Percentiles rank a stretch among this genome's conserved stretches.
These are phyloP conservation scores for Coreius guichenoti DNA, from an alignment of 2,797 vertebrate genomes.

Conservation along the genomic window DNA sequence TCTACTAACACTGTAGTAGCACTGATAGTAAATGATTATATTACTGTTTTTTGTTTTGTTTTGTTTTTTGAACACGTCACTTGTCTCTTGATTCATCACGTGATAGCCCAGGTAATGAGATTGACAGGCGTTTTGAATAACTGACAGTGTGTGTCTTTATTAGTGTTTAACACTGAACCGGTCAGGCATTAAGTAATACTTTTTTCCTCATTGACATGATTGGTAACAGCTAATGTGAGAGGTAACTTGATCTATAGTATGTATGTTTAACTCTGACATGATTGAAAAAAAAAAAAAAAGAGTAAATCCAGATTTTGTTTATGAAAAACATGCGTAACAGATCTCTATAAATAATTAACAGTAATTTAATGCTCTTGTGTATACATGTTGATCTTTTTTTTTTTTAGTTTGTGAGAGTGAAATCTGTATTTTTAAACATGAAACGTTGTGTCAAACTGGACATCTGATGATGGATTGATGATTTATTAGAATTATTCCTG, in stretches of 20 bases:
- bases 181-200: conserved; percentile 53
- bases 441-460: background rate
- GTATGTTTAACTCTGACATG: conserved; percentile 61
- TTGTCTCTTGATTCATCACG: background rate
- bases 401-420: background rate
- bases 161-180: conserved; percentile 56
- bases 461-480: background rate
- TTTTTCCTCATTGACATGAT: conserved; percentile 62
- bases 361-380: background rate
- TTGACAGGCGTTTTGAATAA: no score
- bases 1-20: background rate
- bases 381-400: background rate
- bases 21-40: accelerated
- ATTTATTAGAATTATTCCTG: no score
- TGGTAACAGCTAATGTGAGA: conserved; percentile 67
- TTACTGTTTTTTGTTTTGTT: background rate
- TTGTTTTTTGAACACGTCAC: background rate
- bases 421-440: background rate
- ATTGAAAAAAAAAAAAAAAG: conserved; percentile 60
- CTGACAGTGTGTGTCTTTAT: background rate
- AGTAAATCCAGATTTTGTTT: conserved; percentile 65
- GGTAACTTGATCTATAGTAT: conserved; percentile 69
- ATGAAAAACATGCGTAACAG: conserved; percentile 25
- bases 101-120: background rate
- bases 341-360: background rate